Evolutionary conservation across 2,797 vertebrate species (phyloP), one percentile per base, ranked within the genome.

Genomic region (Coranthus polyacanthus): DNA sequence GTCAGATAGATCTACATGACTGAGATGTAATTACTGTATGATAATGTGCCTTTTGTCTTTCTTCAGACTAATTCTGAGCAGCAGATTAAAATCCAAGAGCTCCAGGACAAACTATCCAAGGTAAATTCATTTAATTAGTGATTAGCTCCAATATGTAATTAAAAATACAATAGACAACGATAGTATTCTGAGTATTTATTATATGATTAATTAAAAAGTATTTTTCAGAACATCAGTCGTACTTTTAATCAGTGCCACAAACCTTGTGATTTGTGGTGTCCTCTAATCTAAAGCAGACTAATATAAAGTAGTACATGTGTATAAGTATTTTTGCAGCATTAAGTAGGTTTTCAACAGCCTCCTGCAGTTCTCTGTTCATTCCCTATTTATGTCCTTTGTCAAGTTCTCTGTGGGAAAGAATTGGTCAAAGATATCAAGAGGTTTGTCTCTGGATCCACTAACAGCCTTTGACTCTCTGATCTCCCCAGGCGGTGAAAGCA

Each of bases 51-150:
- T 44, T 71, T 11, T 60, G 70, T 61, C 50, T 58, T 72, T 34
- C 71, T 68, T 64, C 55, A 99, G 98, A 97, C 96, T 71, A 99
- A 99, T 84, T 92, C 94, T 70, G 98, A 99, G 65, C 98, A 99
- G 87, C 98, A 99, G 83, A 87, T 94, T 70, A 99, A 99, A 93
- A 97, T 97, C 62, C 96, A 96, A 72, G 98, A 99, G 77, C 95
- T 99, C 45, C 97, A 99, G 72, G 97, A 99, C 79, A 99, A 99
- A 84, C 94, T 99, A 66, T 91, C 95, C 72, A 99, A 99, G 96
- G 98, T 99, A 69, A 58, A 59, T 56, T 0, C 0, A 6, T 17
- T 22, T 47, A 41, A 32, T 32, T 41, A 41, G 38, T 24, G 8
- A 11, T 21, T 41, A 58, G 12, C 20, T 0, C 36, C 8, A 26